Conservation (phyloP, 2,797 vertebrate genomes). For the Aphelocoma californica region DNA sequence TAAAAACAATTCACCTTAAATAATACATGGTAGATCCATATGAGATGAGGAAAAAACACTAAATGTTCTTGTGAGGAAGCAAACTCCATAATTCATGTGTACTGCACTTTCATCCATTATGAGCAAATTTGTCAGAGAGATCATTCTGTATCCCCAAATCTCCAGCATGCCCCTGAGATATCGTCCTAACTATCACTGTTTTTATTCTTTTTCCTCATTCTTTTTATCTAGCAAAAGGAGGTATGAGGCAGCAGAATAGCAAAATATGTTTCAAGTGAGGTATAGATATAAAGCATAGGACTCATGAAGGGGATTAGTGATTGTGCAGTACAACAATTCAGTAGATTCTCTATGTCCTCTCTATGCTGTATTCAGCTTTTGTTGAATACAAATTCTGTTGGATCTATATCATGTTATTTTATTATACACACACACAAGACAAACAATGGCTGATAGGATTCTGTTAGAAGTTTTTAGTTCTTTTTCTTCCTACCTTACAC, state of each 20-base stretch:
- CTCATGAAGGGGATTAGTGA: not conserved
- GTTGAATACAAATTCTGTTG: not conserved
- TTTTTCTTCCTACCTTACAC: not conserved
- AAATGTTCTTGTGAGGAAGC: not conserved
- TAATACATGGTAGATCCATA: not conserved
- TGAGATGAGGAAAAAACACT: not conserved
- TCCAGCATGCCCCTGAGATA: not conserved
- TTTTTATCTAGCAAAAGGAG: not conserved
- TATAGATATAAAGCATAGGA: not conserved
- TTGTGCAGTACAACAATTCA: not conserved
- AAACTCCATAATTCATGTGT: not conserved
- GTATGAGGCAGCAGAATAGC: not conserved
- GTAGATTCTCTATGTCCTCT: not conserved
- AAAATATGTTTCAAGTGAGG: not conserved
- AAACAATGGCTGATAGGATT: not conserved
- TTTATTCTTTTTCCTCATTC: not conserved
- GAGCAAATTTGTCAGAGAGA: not conserved
- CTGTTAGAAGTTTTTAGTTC: not conserved
- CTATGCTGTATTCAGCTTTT: not conserved
- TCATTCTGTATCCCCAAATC: not conserved
- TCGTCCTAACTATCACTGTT: not conserved
- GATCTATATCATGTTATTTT: not conserved
- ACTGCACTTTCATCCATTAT: not conserved
- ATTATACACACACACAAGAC: not conserved
- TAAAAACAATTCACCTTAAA: not conserved